Evolutionary conservation across 1,140 invertebrate species (phyloP).

Genomic region (Drosophila cardini): DNA sequence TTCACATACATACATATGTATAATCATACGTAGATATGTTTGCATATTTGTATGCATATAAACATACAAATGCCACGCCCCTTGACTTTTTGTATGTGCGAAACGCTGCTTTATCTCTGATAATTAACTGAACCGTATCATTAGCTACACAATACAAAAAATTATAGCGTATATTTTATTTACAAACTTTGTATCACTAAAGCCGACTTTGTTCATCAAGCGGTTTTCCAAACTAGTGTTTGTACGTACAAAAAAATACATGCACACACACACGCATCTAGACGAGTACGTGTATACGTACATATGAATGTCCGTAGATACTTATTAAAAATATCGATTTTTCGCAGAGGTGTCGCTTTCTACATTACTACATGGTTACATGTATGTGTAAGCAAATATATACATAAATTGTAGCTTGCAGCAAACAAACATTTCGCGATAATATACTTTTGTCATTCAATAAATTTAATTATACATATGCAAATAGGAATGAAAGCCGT

Average conservation of each 20-base stretch:
- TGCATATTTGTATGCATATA: neutral
- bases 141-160: neutral
- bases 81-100: slow-evolving; percentile 4
- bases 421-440: neutral
- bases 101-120: neutral
- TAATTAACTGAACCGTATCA: neutral
- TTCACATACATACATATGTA: slow-evolving; percentile 1
- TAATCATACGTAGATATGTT: neutral
- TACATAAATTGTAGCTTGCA: slow-evolving; percentile 3
- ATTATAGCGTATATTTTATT: slow-evolving; percentile 1
- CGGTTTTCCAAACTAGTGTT: slow-evolving; percentile 13
- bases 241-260: slow-evolving; percentile 22
- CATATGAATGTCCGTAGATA: slow-evolving; percentile 31
- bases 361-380: slow-evolving; percentile 12
- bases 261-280: slow-evolving; percentile 2
- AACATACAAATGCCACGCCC: slow-evolving; percentile 20
- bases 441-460: neutral
- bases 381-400: slow-evolving; percentile 4
- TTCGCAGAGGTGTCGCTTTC: slow-evolving; percentile 33
- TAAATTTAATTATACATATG: slow-evolving; percentile 3
- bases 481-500: neutral
- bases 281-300: neutral
- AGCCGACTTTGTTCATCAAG: slow-evolving; percentile 14
- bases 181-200: slow-evolving; percentile 4
- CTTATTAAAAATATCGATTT: slow-evolving; percentile 51